A percentile compares a stretch with the other conserved stretches of the same genome.
Evolutionary conservation across 2,113 vertebrate genomes (phyloP).

Genomic region (Apteryx mantelli): DNA sequence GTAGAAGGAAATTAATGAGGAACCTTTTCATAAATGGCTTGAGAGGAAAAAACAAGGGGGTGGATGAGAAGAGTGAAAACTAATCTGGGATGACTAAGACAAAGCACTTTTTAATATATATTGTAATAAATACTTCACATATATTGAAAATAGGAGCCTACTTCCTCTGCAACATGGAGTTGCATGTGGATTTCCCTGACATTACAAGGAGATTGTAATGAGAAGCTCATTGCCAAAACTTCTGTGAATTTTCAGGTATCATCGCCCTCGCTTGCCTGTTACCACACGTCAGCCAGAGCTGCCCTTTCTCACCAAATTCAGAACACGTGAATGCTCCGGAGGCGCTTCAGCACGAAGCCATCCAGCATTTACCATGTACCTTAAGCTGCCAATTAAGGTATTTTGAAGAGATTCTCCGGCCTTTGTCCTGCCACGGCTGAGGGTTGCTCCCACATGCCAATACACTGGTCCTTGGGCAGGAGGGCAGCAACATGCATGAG

Average conservation of each 20-base stretch:
- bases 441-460: fast-evolving
- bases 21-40: background rate
- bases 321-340: fast-evolving
- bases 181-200: fast-evolving
- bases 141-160: background rate
- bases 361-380: fast-evolving
- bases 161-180: background rate
- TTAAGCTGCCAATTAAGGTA: background rate
- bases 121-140: background rate
- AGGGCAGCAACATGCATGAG: background rate
- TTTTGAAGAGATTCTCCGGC: background rate
- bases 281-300: too few relatives aligned
- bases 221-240: fast-evolving
- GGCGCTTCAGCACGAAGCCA: fast-evolving
- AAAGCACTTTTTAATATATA: background rate
- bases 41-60: background rate
- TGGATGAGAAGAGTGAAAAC: background rate
- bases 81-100: background rate
- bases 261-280: background rate
- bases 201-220: background rate
- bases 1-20: background rate
- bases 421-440: fast-evolving
- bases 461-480: background rate
- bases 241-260: background rate
- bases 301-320: background rate